A percentile compares a stretch with the other conserved stretches of the same genome.
phyloP scores from a whole-genome alignment of 2,797 vertebrate species.

The Lateolabrax maculatus region DNA sequence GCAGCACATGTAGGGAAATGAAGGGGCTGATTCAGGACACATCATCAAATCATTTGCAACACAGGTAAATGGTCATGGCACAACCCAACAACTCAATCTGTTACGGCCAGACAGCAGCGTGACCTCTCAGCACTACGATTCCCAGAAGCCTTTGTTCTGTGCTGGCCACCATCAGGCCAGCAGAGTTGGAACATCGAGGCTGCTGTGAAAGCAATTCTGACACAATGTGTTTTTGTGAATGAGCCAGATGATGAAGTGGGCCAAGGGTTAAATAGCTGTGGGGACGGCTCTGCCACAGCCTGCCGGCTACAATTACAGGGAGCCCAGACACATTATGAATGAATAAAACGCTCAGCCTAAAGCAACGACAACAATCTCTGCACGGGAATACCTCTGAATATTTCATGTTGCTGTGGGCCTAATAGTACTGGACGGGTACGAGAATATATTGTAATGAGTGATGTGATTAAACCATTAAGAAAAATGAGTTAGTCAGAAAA shows the following conservation, averaged over 20 bases:
- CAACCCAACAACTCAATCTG: constrained; percentile 31
- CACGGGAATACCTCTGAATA: constrained; percentile 55
- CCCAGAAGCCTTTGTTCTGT: constrained; percentile 60
- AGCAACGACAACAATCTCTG: constrained; percentile 51
- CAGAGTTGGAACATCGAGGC: constrained; percentile 26
- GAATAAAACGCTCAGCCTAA: constrained; percentile 72
- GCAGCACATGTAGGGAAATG: constrained; percentile 13
- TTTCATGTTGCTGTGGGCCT: constrained; percentile 60
- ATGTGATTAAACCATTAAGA: constrained; percentile 55
- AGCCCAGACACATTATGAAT: constrained; percentile 74
- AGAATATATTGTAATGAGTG: constrained; percentile 40
- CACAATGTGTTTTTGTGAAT: constrained; percentile 65
- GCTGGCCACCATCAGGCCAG: constrained; percentile 31
- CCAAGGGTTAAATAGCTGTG: constrained; percentile 76
- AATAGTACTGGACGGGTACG: constrained; percentile 27
- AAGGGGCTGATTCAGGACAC: constrained; percentile 12
- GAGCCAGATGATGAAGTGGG: constrained; percentile 65
- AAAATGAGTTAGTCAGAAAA: constrained; percentile 24
- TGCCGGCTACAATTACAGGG: constrained; percentile 75
- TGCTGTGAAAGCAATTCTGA: constrained; percentile 51
- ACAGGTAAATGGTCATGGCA: neutral
- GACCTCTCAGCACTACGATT: constrained; percentile 54
- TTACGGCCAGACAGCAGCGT: constrained; percentile 15
- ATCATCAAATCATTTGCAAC: constrained; percentile 1
- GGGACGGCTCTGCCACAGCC: constrained; percentile 61